These are phyloP conservation scores for Trissolcus japonicus DNA, from an alignment of 2,888 invertebrate genomes.

Conservation along the genomic window DNA sequence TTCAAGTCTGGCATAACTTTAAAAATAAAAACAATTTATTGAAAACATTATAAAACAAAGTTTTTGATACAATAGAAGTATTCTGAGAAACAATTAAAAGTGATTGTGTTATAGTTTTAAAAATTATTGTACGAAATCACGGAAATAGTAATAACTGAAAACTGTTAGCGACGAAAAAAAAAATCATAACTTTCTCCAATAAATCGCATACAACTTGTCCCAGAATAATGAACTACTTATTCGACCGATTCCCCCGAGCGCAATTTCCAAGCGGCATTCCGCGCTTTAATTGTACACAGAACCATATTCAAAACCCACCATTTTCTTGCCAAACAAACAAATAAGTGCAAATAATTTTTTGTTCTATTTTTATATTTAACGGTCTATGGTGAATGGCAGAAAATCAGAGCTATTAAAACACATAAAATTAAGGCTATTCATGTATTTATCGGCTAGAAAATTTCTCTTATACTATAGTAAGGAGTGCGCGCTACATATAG, in stretches of 20 bases:
- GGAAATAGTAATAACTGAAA: neutral
- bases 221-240: conserved; percentile 43
- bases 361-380: no score
- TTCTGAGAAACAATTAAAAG: no score
- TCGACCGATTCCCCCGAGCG: conserved; percentile 27
- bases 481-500: no score
- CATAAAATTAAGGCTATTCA: conserved; percentile 5
- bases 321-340: neutral
- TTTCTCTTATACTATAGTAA: no score
- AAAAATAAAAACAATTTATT: no score
- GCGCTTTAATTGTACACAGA: conserved; percentile 23
- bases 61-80: no score
- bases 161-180: conserved; percentile 20
- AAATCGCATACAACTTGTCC: conserved; percentile 30
- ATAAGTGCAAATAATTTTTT: no score
- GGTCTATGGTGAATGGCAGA: no score
- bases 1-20: no score
- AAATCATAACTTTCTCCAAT: conserved; percentile 32
- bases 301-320: conserved; percentile 7
- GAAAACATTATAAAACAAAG: no score
- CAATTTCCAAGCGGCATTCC: conserved; percentile 23
- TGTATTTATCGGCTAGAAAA: conserved; percentile 4
- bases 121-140: neutral
- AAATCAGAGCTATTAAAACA: no score
- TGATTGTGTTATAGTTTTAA: no score